Base-by-base conservation (phyloP, 2,888 invertebrate genomes). In the Eilema griseolum region DNA sequence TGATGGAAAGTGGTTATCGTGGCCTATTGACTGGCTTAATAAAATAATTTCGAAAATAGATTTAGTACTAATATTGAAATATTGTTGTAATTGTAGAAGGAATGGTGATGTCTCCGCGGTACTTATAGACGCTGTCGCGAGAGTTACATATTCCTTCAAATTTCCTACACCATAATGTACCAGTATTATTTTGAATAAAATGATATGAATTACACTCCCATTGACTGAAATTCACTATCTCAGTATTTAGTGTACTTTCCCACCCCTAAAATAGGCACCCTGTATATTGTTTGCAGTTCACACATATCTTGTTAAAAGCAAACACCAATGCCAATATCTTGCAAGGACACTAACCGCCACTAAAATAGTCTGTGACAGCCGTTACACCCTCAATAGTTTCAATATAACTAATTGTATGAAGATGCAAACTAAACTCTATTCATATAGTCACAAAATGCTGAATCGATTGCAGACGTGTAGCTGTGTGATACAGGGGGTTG, bases 401-500 rank as follows among this genome's bases (percentile, higher is more conserved):
- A 24, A 26, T 59, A 26, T 26, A 59, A 59, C 16, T 5, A 61
- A 14, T 14, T 28, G 26, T 2, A 24, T 52, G 0, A 10, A 20
- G 4, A 10, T 5, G n/a, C 26, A 68, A 63, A 28, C 31, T 33
- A 23, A 28, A 59, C 64, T 24, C 10, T 64, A 28, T 28, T 20
- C 0, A 3, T 14, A 1, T 31, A 41, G 11, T 5, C 3, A 62
- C 26, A 63, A 23, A 33, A 37, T 57, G 2, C 7, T 20, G 59
- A 62, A 61, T 52, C 61, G 33, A 41, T 31, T 31, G n/a, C 8
- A 66, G 46, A 11, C 33, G 56, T 56, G 28, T 41, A 31, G 64
- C 65, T 70, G 33, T 69, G 71, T 68, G 33, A 67, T 73, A 67
- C 33, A 67, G 59, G 52, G 41, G 52, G 66, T 67, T 61, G 62